These are phyloP conservation scores for Strigamia transsilvanica DNA, from an alignment of 2,888 invertebrate genomes.

Conservation along the genomic window DNA sequence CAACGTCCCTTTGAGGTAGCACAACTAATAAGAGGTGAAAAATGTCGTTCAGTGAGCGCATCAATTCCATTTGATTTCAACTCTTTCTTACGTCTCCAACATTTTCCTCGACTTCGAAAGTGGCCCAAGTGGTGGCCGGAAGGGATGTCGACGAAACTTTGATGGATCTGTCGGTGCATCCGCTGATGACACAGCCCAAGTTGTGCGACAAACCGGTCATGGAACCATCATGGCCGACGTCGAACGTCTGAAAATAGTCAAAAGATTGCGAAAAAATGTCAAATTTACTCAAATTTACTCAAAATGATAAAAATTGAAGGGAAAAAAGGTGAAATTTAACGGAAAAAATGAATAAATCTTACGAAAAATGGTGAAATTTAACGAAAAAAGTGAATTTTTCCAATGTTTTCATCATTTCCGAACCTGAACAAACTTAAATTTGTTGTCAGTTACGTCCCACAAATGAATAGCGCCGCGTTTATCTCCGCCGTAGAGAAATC, in stretches of 20 bases:
- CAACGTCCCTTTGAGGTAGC: background rate
- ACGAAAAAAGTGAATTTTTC: background rate
- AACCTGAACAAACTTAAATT: conserved; percentile 32
- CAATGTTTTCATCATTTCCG: background rate
- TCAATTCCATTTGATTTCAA: background rate
- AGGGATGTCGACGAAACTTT: background rate
- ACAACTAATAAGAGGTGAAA: background rate
- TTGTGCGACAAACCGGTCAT: background rate
- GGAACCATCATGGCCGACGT: background rate
- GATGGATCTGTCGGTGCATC: conserved; percentile 1
- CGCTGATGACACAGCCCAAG: conserved; percentile 1
- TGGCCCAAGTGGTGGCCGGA: background rate
- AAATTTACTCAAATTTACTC: no score
- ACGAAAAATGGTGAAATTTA: background rate
- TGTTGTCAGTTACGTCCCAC: background rate
- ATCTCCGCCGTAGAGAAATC: conserved; percentile 29
- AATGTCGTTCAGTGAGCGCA: background rate
- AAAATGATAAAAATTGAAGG: no score
- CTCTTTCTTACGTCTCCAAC: conserved; percentile 30
- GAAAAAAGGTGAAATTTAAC: background rate
- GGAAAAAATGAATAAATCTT: background rate
- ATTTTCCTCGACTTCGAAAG: background rate
- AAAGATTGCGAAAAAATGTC: no score
- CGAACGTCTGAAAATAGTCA: background rate
- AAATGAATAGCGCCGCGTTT: conserved; percentile 28